These are phyloP conservation scores for Cinclus mexicanus DNA, from an alignment of 2,113 vertebrate genomes.

Conservation along the genomic window DNA sequence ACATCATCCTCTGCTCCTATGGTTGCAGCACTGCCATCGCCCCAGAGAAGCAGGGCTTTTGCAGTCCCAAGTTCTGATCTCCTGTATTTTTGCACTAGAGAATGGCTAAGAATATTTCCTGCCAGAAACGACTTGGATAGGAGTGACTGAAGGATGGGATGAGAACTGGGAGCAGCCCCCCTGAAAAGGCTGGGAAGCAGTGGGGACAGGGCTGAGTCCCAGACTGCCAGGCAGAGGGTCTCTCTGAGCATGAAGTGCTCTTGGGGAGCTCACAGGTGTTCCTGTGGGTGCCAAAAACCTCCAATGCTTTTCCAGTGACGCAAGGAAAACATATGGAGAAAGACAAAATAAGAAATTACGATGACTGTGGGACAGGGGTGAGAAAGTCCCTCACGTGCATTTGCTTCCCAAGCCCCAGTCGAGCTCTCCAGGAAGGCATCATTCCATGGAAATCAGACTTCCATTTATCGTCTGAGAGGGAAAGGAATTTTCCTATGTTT, in stretches of 20 bases:
- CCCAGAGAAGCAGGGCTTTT: not conserved
- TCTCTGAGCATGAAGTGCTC: not conserved
- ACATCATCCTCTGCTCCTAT: not conserved
- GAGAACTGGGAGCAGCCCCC: not conserved
- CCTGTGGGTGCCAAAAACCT: conserved; percentile 42
- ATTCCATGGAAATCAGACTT: conserved; percentile 65
- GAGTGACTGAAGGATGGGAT: not conserved
- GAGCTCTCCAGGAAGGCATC: conserved; percentile 31
- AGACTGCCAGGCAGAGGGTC: not conserved
- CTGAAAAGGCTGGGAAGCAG: not conserved
- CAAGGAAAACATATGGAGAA: conserved; percentile 40
- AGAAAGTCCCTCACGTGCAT: conserved; percentile 29
- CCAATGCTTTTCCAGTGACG: conserved; percentile 41
- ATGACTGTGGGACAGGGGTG: conserved; percentile 7
- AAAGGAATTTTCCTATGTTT: conserved; percentile 66
- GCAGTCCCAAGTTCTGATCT: not conserved
- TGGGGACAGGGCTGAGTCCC: not conserved
- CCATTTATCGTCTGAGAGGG: conserved; percentile 60
- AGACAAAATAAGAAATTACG: conserved; percentile 51
- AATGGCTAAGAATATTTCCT: not conserved
- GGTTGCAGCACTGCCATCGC: not conserved
- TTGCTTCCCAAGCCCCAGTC: conserved; percentile 5
- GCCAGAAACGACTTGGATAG: not conserved
- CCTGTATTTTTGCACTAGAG: not conserved
- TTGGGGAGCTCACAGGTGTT: conserved; percentile 11